Percentiles rank a stretch among this genome's conserved stretches.
Conservation (phyloP, 2,113 vertebrate genomes). For the Aviceda subcristata region DNA sequence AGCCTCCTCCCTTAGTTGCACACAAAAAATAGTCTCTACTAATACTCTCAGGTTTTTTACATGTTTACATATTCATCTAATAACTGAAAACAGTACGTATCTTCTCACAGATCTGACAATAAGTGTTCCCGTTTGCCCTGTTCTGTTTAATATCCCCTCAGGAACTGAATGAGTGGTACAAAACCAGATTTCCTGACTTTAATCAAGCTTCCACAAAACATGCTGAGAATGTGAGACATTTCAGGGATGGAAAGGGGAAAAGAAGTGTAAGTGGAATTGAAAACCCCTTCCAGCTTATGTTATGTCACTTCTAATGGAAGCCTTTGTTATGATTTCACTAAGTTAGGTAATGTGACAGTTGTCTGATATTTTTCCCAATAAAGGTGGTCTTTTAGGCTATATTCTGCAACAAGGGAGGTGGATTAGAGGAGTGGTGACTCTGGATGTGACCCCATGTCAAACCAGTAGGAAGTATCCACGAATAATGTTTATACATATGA, state of each 20-base stretch:
- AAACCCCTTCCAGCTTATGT: conserved; percentile 70
- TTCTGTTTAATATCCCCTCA: conserved; percentile 49
- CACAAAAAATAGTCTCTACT: background rate
- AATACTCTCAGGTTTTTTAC: background rate
- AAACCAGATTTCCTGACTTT: conserved; percentile 82
- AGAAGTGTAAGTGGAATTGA: conserved; percentile 81
- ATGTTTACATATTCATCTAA: background rate
- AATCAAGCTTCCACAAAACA: conserved; percentile 77
- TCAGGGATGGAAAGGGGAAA: conserved; percentile 70
- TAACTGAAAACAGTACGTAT: background rate
- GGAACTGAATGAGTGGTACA: conserved; percentile 84
- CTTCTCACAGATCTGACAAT: conserved; percentile 50
- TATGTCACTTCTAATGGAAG: conserved; percentile 70
- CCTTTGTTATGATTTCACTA: conserved; percentile 68
- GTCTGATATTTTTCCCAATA: conserved; percentile 58
- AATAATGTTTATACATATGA: background rate
- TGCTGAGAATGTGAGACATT: conserved; percentile 72
- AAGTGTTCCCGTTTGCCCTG: conserved; percentile 28
- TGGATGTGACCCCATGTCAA: conserved; percentile 6
- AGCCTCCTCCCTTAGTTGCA: background rate
- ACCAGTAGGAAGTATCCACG: background rate
- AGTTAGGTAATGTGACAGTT: conserved; percentile 71
- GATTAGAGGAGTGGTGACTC: background rate
- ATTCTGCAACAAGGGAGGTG: background rate
- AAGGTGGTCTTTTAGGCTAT: conserved; percentile 63